These are phyloP conservation scores for Chymomyza costata DNA, from an alignment of 1,140 invertebrate genomes.

Conservation along the genomic window DNA sequence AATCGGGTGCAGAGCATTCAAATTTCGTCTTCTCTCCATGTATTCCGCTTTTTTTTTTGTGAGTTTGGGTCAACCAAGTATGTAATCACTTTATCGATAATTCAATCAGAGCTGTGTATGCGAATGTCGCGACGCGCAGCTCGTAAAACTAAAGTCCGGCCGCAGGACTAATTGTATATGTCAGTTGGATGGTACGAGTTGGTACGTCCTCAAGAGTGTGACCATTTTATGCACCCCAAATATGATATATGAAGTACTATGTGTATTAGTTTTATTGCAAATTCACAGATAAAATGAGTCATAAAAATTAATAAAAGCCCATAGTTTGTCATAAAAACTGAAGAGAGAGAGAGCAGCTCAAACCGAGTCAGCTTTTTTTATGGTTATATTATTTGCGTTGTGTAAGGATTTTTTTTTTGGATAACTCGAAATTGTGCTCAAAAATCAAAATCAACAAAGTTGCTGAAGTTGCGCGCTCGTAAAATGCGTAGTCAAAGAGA, in stretches of 20 bases:
- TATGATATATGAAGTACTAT: conserved; percentile 38
- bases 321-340: not conserved
- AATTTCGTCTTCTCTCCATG: not conserved
- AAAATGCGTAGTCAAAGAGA: conserved; percentile 35
- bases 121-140: conserved; percentile 23
- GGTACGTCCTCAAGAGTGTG: too few species aligned
- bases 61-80: conserved; percentile 8
- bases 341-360: too few species aligned
- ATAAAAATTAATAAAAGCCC: conserved; percentile 70
- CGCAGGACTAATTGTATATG: conserved; percentile 48
- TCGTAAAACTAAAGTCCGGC: conserved; percentile 50
- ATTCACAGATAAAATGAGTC: conserved; percentile 35
- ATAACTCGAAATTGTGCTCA: conserved; percentile 12
- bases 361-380: conserved; percentile 35
- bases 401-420: conserved; percentile 37
- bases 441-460: conserved; percentile 46
- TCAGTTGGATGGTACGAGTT: conserved; percentile 12
- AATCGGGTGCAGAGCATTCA: too few species aligned
- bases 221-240: too few species aligned
- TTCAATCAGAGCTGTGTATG: conserved; percentile 70
- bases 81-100: conserved; percentile 71
- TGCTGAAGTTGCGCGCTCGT: conserved; percentile 61
- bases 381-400: conserved; percentile 63
- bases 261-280: conserved; percentile 62
- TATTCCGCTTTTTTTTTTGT: not conserved